A percentile compares a stretch with the other conserved stretches of the same genome.
Conservation (phyloP, 2,888 invertebrate genomes). For the Phortica magna region DNA sequence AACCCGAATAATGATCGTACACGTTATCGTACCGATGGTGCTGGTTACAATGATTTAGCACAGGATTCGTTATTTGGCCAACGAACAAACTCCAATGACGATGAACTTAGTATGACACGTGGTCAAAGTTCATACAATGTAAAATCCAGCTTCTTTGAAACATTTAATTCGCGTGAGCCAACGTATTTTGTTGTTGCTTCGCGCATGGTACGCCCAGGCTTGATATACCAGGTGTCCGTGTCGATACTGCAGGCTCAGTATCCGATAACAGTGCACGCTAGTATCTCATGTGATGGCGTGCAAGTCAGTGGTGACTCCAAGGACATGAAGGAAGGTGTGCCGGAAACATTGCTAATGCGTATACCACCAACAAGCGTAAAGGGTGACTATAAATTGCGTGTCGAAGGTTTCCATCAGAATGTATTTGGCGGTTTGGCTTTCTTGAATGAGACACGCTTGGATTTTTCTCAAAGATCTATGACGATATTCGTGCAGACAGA, state of each 20-base stretch:
- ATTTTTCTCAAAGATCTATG: constrained; percentile 93
- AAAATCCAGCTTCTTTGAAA: constrained; percentile 70
- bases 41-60: constrained; percentile 60
- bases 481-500: constrained; percentile 97
- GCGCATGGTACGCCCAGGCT: constrained; percentile 92
- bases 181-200: constrained; percentile 96
- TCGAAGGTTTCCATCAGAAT: constrained; percentile 86
- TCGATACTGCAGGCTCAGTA: constrained; percentile 88
- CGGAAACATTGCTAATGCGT: constrained; percentile 93
- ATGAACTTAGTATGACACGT: constrained; percentile 62
- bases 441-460: constrained; percentile 89
- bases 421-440: constrained; percentile 92
- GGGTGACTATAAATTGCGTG: constrained; percentile 90
- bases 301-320: constrained; percentile 91
- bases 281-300: constrained; percentile 93
- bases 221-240: constrained; percentile 92
- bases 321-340: constrained; percentile 90
- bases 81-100: constrained; percentile 52
- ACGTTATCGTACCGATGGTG: constrained; percentile 58
- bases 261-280: constrained; percentile 90
- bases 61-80: constrained; percentile 62
- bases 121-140: constrained; percentile 72
- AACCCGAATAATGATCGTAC: constrained; percentile 52
- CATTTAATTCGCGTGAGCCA: constrained; percentile 71
- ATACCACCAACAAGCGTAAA: constrained; percentile 90